These are phyloP conservation scores for Athripsodes cinereus DNA, from an alignment of 2,888 invertebrate species.

Conservation along the genomic window DNA sequence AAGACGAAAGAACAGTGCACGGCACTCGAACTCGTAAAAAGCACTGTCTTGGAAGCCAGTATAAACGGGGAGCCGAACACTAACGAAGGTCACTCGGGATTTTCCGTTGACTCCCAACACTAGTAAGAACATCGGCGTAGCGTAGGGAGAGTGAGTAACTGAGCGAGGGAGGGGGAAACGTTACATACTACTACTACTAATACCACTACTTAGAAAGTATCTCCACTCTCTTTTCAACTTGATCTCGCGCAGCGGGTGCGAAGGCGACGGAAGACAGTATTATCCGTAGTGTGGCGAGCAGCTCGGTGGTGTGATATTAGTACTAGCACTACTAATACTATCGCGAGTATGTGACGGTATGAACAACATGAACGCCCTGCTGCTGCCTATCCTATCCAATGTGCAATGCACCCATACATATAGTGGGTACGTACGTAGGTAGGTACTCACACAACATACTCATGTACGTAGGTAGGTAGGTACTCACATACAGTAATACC, in stretches of 20 bases:
- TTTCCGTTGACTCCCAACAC: constrained; percentile 16
- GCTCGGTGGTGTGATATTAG: constrained; percentile 5
- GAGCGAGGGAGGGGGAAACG: constrained; percentile 3
- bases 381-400: too few relatives aligned
- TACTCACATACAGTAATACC: too few relatives aligned
- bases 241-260: neutral
- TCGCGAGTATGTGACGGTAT: neutral
- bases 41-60: constrained; percentile 21
- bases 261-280: constrained; percentile 10
- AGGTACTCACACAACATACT: too few relatives aligned
- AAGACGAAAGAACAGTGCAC: constrained; percentile 24
- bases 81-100: constrained; percentile 16
- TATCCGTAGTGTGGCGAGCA: constrained; percentile 7
- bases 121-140: constrained; percentile 2
- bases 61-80: constrained; percentile 18
- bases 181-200: neutral
- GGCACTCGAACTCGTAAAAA: constrained; percentile 21
- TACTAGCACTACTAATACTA: too few relatives aligned
- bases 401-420: constrained; percentile 12
- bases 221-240: constrained; percentile 9
- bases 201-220: constrained; percentile 1
- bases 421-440: too few relatives aligned
- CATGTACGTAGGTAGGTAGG: too few relatives aligned
- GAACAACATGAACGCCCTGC: constrained; percentile 9
- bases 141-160: neutral